These are phyloP conservation scores for Kryptolebias ocellatus DNA, from an alignment of 2,797 vertebrate species.

Conservation along the genomic window DNA sequence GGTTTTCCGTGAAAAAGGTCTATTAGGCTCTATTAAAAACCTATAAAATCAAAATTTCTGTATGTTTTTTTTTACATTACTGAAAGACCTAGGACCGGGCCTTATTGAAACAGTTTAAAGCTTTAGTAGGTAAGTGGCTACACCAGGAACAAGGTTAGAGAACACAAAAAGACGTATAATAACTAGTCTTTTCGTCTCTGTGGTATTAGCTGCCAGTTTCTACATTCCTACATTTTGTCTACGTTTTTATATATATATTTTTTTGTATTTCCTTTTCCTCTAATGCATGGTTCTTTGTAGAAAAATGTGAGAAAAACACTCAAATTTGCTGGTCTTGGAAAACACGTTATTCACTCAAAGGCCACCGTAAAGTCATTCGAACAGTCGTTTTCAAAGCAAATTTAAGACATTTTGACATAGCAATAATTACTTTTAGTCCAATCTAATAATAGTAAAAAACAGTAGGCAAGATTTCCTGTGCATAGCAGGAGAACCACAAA, in stretches of 20 bases:
- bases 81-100: slow-evolving; percentile 21
- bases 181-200: slow-evolving; percentile 60
- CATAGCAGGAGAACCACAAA: slow-evolving; percentile 53
- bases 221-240: slow-evolving; percentile 64
- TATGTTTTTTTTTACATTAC: slow-evolving; percentile 37
- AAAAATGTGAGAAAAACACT: slow-evolving; percentile 29
- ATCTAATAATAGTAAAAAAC: slow-evolving; percentile 59
- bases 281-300: slow-evolving; percentile 47
- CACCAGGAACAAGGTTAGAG: slow-evolving; percentile 15
- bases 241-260: slow-evolving; percentile 27
- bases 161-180: slow-evolving; percentile 46
- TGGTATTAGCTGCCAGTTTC: slow-evolving; percentile 72
- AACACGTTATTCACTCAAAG: slow-evolving; percentile 41
- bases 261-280: slow-evolving; percentile 31
- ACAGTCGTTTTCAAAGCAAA: slow-evolving; percentile 57
- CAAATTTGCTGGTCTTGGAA: slow-evolving; percentile 22
- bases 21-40: slow-evolving; percentile 21
- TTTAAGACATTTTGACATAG: slow-evolving; percentile 26
- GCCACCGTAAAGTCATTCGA: slow-evolving; percentile 51
- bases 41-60: slow-evolving; percentile 6
- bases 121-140: slow-evolving; percentile 65
- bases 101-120: slow-evolving; percentile 72
- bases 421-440: slow-evolving; percentile 18
- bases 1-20: background rate
- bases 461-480: slow-evolving; percentile 60